Evolutionary conservation across 2,888 invertebrate genomes (phyloP).

Genomic region (Trissolcus japonicus): DNA sequence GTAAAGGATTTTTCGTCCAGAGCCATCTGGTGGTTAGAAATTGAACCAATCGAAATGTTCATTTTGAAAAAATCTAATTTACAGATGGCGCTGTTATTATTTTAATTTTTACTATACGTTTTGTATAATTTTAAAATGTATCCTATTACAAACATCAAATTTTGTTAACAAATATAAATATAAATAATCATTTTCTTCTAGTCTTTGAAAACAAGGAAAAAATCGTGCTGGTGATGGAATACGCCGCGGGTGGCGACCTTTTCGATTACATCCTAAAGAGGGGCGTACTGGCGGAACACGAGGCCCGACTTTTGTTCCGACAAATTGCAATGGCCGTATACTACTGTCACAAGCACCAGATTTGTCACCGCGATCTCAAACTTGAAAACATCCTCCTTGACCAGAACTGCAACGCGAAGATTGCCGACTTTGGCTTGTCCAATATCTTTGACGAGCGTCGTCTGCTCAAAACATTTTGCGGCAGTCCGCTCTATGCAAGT

Average conservation of each 20-base stretch:
- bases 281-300: conserved; percentile 92
- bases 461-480: conserved; percentile 94
- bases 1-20: no score
- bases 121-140: no score
- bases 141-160: no score
- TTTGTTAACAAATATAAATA: no score
- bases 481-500: conserved; percentile 96
- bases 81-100: background rate
- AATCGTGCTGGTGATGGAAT: conserved; percentile 99
- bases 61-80: no score
- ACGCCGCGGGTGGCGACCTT: conserved; percentile 97
- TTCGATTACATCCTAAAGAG: conserved; percentile 97
- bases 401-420: conserved; percentile 96
- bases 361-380: conserved; percentile 97
- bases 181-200: conserved; percentile 76
- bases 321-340: conserved; percentile 97
- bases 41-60: background rate
- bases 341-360: conserved; percentile 99
- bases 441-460: conserved; percentile 95
- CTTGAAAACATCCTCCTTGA: conserved; percentile 96
- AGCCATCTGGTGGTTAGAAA: no score
- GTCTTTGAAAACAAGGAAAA: conserved; percentile 99
- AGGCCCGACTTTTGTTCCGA: conserved; percentile 95
- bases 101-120: no score
- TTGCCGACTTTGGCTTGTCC: conserved; percentile 98